phyloP scores from a whole-genome alignment of 2,797 vertebrate species.

The Cossypha dichroa region DNA sequence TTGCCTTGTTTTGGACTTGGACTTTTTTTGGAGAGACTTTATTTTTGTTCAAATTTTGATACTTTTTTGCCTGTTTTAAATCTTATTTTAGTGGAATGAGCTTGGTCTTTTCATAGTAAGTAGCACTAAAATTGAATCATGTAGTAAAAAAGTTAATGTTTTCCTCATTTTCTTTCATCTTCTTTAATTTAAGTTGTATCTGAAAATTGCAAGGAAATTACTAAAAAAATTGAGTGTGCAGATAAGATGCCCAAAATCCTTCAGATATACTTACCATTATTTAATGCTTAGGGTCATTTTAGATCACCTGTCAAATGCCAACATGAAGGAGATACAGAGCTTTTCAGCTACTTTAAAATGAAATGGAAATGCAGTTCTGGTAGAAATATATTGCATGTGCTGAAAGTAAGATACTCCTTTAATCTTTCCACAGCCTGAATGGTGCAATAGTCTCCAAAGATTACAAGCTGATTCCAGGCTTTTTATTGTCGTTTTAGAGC shows the following conservation, averaged over 20 bases:
- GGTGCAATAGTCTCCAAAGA: not conserved
- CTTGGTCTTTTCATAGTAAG: not conserved
- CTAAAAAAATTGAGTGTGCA: not conserved
- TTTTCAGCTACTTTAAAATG: not conserved
- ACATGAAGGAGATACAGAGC: not conserved
- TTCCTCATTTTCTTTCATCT: not conserved
- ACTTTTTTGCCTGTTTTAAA: not conserved
- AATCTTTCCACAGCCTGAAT: not conserved
- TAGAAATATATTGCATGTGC: not conserved
- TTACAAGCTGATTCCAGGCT: not conserved
- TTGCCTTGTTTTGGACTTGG: slow-evolving; percentile 21
- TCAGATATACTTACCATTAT: not conserved
- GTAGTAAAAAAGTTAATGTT: not conserved
- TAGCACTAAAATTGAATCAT: slow-evolving; percentile 37
- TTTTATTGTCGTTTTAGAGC: not conserved
- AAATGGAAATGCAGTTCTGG: not conserved
- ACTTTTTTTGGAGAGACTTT: not conserved
- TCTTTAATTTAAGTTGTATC: not conserved
- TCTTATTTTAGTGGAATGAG: slow-evolving; percentile 37
- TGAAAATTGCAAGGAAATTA: not conserved
- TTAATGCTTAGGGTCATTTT: not conserved
- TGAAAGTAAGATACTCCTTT: not conserved
- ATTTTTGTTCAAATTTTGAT: not conserved
- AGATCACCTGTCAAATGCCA: not conserved
- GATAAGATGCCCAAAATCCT: not conserved